Conservation (phyloP, 2,113 vertebrate genomes). For the Leptobrachium leishanense region DNA sequence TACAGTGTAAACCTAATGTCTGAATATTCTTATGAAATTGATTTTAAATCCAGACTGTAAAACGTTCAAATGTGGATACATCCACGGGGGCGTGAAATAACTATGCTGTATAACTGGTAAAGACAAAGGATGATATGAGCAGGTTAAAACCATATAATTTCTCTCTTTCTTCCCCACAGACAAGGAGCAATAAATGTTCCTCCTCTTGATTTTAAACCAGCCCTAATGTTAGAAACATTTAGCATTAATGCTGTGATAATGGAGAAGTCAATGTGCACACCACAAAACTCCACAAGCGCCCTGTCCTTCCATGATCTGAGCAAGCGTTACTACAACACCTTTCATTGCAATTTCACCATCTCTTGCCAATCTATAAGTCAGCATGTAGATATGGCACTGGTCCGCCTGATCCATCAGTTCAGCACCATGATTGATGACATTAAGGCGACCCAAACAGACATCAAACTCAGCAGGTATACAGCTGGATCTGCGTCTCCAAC, state of each 20-base stretch:
- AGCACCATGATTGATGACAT: constrained; percentile 98
- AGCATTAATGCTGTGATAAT: constrained; percentile 92
- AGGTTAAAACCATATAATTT: too few relatives aligned
- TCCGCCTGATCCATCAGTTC: constrained; percentile 97
- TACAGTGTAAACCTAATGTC: too few relatives aligned
- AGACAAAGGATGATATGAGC: too few relatives aligned
- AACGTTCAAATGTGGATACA: too few relatives aligned
- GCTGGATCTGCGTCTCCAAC: constrained; percentile 94
- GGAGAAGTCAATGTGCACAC: constrained; percentile 86
- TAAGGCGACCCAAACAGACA: constrained; percentile 96
- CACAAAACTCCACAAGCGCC: constrained; percentile 77
- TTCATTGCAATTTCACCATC: constrained; percentile 94
- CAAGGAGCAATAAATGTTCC: constrained; percentile 89
- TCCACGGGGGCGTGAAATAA: too few relatives aligned
- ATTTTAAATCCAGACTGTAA: too few relatives aligned
- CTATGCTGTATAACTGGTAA: too few relatives aligned
- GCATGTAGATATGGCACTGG: constrained; percentile 96
- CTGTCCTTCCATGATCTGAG: constrained; percentile 94
- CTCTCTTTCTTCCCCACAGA: constrained; percentile 57
- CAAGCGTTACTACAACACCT: constrained; percentile 90
- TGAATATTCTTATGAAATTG: too few relatives aligned
- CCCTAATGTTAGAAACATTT: constrained; percentile 95
- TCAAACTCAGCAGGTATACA: constrained; percentile 95
- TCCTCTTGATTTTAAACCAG: constrained; percentile 92
- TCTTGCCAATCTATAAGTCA: constrained; percentile 98